Percentiles rank a stretch among this genome's conserved stretches.
phyloP scores from a whole-genome alignment of 2,888 invertebrate genomes.

The Meteorus cinctellus region DNA sequence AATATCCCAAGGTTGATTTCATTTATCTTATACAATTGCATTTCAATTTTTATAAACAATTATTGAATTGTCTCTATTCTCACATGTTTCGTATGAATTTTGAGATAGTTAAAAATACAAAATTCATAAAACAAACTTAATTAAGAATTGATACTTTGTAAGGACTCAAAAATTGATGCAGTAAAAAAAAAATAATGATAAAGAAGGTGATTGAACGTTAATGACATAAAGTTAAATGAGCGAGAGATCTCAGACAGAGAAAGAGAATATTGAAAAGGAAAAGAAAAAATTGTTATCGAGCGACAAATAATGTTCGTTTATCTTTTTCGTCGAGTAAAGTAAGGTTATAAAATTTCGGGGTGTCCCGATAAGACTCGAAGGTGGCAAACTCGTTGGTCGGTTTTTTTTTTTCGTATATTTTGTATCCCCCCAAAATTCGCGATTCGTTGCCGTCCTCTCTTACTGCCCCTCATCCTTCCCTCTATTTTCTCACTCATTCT shows the following conservation, averaged over 20 bases:
- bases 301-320: slow-evolving; percentile 10
- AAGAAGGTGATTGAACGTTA: slow-evolving; percentile 2
- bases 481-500: slow-evolving; percentile 13
- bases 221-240: neutral
- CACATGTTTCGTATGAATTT: neutral
- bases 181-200: neutral
- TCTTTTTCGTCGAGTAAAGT: slow-evolving; percentile 5
- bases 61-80: neutral
- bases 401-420: slow-evolving; percentile 7
- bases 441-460: slow-evolving; percentile 44
- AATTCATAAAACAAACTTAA: neutral
- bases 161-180: neutral
- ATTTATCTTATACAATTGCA: too few species aligned
- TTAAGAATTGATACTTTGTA: neutral
- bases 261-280: neutral
- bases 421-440: slow-evolving; percentile 45
- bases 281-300: neutral
- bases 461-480: neutral
- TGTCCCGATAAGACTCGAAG: slow-evolving; percentile 18
- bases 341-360: slow-evolving; percentile 26
- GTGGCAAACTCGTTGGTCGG: neutral
- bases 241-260: neutral
- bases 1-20: slow-evolving; percentile 8
- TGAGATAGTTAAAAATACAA: neutral
- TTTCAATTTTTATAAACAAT: neutral